These are phyloP conservation scores for Corvus cornix DNA, from an alignment of 2,113 vertebrate species.

Conservation along the genomic window DNA sequence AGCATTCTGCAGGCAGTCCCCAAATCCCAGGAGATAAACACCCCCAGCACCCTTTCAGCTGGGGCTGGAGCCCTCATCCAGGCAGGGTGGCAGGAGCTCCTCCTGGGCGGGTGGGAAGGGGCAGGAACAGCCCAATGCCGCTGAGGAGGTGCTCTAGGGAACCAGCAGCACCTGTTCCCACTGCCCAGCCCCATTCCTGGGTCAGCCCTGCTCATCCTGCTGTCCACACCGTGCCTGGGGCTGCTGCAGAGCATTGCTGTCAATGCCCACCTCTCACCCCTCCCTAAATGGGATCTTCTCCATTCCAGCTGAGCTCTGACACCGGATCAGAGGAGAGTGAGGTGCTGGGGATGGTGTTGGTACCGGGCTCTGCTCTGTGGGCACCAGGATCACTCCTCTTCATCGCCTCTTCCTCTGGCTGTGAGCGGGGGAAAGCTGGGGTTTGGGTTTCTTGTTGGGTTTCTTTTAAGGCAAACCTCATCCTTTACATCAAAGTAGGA, in stretches of 20 bases:
- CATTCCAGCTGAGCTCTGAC: not conserved
- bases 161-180: not conserved
- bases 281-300: not conserved
- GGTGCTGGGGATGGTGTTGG: not conserved
- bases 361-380: not conserved
- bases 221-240: not conserved
- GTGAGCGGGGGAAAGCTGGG: not conserved
- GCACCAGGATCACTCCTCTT: not conserved
- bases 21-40: not conserved
- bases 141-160: not conserved
- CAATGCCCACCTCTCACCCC: not conserved
- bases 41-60: not conserved
- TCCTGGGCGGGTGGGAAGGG: not conserved
- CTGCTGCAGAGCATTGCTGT: not conserved
- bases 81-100: not conserved
- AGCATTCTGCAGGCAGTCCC: not conserved
- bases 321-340: not conserved
- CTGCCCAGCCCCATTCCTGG: not conserved
- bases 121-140: not conserved
- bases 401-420: not conserved
- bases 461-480: conserved; percentile 43
- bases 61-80: not conserved
- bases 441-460: not conserved
- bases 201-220: not conserved
- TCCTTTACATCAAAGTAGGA: conserved; percentile 52